phyloP scores from a whole-genome alignment of 2,113 vertebrate species.

The Notiomystis cincta region DNA sequence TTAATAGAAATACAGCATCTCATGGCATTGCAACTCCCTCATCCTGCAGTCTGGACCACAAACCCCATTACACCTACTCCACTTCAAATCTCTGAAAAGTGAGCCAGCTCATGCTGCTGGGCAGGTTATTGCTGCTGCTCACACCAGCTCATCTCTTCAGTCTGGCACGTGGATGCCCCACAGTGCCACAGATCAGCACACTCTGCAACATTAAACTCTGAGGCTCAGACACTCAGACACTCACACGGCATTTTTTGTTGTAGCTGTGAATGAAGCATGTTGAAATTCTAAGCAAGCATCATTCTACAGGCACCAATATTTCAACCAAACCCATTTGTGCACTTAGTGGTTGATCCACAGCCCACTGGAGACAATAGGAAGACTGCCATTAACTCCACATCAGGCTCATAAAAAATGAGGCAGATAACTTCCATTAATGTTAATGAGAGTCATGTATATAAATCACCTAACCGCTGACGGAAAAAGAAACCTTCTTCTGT shows the following conservation, averaged over 20 bases:
- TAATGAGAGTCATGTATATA: constrained; percentile 57
- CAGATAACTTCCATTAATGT: constrained; percentile 55
- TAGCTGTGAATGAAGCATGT: constrained; percentile 13
- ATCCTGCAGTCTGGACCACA: not conserved
- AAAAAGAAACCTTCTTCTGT: constrained; percentile 2
- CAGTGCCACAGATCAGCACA: not conserved
- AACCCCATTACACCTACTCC: not conserved
- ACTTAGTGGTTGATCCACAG: constrained; percentile 52
- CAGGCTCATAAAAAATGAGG: constrained; percentile 55
- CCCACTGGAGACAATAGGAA: constrained; percentile 54
- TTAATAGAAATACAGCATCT: not conserved
- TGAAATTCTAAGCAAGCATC: constrained; percentile 32
- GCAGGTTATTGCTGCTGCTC: not conserved
- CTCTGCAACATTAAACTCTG: not conserved
- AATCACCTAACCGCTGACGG: not conserved
- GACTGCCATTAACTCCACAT: constrained; percentile 55
- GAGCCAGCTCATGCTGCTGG: not conserved
- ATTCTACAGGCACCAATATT: constrained; percentile 37
- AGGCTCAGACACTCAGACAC: not conserved
- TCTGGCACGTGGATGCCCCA: not conserved
- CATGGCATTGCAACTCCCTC: not conserved
- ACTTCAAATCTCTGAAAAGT: not conserved
- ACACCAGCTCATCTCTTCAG: not conserved
- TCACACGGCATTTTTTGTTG: not conserved
- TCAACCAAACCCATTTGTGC: constrained; percentile 46